phyloP scores from a whole-genome alignment of 2,797 vertebrate genomes.

The Coreius guichenoti region DNA sequence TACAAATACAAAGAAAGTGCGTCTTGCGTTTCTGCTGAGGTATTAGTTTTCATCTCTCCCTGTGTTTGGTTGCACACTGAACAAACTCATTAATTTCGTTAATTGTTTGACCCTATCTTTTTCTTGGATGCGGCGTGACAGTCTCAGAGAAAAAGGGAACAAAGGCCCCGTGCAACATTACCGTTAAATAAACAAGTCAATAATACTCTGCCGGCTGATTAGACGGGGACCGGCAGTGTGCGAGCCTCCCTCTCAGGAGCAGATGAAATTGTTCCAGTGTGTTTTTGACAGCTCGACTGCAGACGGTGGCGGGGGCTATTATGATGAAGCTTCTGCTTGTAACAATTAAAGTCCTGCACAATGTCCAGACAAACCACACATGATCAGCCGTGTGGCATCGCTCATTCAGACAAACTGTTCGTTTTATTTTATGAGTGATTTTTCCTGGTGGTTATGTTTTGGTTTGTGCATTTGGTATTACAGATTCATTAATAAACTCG shows the following conservation, averaged over 20 bases:
- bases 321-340: conserved; percentile 68
- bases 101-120: conserved; percentile 83
- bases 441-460: neutral
- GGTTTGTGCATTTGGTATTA: neutral
- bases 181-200: conserved; percentile 80
- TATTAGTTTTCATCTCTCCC: conserved; percentile 59
- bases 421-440: neutral
- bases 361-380: conserved; percentile 75
- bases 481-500: neutral
- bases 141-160: conserved; percentile 64
- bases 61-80: conserved; percentile 75
- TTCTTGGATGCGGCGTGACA: conserved; percentile 60
- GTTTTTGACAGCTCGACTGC: conserved; percentile 79
- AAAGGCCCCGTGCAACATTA: conserved; percentile 68
- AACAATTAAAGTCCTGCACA: conserved; percentile 80
- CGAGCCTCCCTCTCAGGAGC: conserved; percentile 36
- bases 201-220: conserved; percentile 82
- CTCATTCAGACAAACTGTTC: conserved; percentile 11
- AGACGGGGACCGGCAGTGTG: conserved; percentile 66
- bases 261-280: conserved; percentile 81
- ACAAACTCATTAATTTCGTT: conserved; percentile 85
- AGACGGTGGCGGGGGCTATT: conserved; percentile 68
- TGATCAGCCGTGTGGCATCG: conserved; percentile 14
- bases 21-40: conserved; percentile 50
- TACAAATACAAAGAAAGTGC: conserved; percentile 52